These are phyloP conservation scores for Aporophyla lueneburgensis DNA, from an alignment of 2,888 invertebrate genomes.

Conservation along the genomic window DNA sequence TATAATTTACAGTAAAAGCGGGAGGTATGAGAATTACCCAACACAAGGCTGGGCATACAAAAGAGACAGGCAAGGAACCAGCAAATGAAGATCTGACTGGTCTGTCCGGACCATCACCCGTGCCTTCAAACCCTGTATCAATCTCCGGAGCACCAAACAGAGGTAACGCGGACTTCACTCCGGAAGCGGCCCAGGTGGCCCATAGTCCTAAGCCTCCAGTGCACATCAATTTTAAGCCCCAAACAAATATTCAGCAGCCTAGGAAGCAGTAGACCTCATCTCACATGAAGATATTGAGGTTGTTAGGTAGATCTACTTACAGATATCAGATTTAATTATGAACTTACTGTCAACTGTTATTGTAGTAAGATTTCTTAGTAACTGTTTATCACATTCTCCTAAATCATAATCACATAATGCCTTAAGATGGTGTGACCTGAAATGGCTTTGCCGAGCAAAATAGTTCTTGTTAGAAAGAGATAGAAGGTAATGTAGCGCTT, in stretches of 20 bases:
- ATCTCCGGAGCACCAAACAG: slow-evolving; percentile 95
- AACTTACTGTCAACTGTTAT: slow-evolving; percentile 26
- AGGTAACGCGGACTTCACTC: slow-evolving; percentile 95
- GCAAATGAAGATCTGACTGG: slow-evolving; percentile 93
- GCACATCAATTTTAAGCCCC: slow-evolving; percentile 91
- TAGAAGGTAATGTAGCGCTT: not conserved
- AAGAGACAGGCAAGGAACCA: slow-evolving; percentile 90
- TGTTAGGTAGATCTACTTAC: slow-evolving; percentile 51
- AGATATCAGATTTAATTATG: slow-evolving; percentile 19
- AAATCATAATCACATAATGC: slow-evolving; percentile 29
- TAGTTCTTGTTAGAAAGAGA: not conserved
- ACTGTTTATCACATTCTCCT: not conserved
- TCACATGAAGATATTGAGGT: slow-evolving; percentile 50
- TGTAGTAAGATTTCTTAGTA: slow-evolving; percentile 10
- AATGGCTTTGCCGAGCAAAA: not conserved
- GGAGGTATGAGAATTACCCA: slow-evolving; percentile 98
- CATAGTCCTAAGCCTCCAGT: slow-evolving; percentile 95
- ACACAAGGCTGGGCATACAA: slow-evolving; percentile 93
- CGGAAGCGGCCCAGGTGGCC: slow-evolving; percentile 96
- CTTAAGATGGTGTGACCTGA: slow-evolving; percentile 32
- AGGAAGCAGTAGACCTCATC: slow-evolving; percentile 92
- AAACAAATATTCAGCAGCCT: slow-evolving; percentile 96
- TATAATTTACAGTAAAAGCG: slow-evolving; percentile 93
- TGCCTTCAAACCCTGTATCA: slow-evolving; percentile 94
- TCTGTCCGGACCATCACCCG: slow-evolving; percentile 93